Evolutionary conservation across 1,140 invertebrate species (phyloP).

Genomic region (Drosophila dunni): DNA sequence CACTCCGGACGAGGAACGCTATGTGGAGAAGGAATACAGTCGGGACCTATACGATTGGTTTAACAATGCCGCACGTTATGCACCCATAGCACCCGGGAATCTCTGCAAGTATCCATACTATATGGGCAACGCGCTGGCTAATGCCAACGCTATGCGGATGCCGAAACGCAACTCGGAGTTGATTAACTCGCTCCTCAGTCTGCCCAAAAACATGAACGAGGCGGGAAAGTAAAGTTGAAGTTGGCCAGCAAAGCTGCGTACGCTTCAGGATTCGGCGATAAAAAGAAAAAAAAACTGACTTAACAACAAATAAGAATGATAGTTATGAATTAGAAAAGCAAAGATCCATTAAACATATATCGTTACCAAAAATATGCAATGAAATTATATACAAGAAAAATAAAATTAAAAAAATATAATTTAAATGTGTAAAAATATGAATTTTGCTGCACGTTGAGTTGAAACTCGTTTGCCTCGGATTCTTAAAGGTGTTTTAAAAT

Average conservation of each 20-base stretch:
- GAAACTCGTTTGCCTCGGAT: not conserved
- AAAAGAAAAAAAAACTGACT: constrained; percentile 12
- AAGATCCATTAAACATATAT: constrained; percentile 39
- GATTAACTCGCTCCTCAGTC: constrained; percentile 89
- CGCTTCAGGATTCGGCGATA: constrained; percentile 10
- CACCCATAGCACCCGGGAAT: constrained; percentile 30
- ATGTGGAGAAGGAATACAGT: constrained; percentile 80
- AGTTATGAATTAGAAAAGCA: constrained; percentile 38
- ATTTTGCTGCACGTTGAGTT: not conserved
- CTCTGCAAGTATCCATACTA: constrained; percentile 70
- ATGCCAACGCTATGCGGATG: constrained; percentile 53
- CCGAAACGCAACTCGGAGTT: constrained; percentile 90
- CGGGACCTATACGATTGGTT: constrained; percentile 78
- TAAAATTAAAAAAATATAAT: constrained; percentile 28
- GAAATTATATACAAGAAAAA: constrained; percentile 15
- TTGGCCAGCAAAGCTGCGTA: not conserved
- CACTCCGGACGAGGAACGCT: constrained; percentile 80
- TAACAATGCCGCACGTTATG: constrained; percentile 55
- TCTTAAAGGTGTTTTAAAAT: not conserved
- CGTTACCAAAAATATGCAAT: constrained; percentile 42
- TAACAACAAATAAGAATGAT: constrained; percentile 22
- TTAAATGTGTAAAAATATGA: not conserved
- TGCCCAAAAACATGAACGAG: constrained; percentile 90
- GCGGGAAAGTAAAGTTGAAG: constrained; percentile 86
- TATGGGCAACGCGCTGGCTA: constrained; percentile 52